Evolutionary conservation across 30 jellyfish, hydroid and myxozoan species (phyloP), one percentile per base, ranked within the genome.

Genomic region (Phacellophora camtschatica): DNA sequence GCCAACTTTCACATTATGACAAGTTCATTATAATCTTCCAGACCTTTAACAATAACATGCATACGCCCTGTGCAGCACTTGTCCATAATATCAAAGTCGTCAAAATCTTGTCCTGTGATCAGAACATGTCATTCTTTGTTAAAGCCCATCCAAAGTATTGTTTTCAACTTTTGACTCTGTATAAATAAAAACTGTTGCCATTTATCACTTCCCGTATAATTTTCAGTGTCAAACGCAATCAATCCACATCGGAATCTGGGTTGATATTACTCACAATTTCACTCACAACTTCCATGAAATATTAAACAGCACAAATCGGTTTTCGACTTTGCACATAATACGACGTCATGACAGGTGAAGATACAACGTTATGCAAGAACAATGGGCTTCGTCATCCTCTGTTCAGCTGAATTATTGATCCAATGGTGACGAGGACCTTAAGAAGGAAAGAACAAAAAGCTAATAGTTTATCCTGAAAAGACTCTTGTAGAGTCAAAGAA

Each of bases 271-370:
- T 46, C 61, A 28, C 71, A 27, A 19, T 37, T 29, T 7, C 22
- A 57, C 13, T 16, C 55, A 15, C 36, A 22, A 22, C 13, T 57
- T 29, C 25, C 71, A 57, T 57, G 8, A 24, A 57, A 57, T 57
- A 20, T 57, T 57, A 4, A 57, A 57, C 1, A 22, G 42, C 6
- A n/a, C 71, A 42, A 16, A 42, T n/a, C n/a, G 55, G 13, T 42
- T 16, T 10, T 42, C 39, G 58, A 37, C 81, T 66, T 63, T 29
- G 62, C 13, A 42, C 36, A 66, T 16, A 33, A 28, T 0, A 13
- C 20, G 61, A 62, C 25, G 29, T 29, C 2, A 24, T 66, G 81
- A 66, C 81, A 66, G 81, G 81, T 66, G 81, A 66, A 65, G 32
- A 39, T 23, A 66, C 49, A 22, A 63, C 66, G 25, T 66, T 37